phyloP scores from a whole-genome alignment of 2,113 vertebrate genomes.

The Notothenia rossii region DNA sequence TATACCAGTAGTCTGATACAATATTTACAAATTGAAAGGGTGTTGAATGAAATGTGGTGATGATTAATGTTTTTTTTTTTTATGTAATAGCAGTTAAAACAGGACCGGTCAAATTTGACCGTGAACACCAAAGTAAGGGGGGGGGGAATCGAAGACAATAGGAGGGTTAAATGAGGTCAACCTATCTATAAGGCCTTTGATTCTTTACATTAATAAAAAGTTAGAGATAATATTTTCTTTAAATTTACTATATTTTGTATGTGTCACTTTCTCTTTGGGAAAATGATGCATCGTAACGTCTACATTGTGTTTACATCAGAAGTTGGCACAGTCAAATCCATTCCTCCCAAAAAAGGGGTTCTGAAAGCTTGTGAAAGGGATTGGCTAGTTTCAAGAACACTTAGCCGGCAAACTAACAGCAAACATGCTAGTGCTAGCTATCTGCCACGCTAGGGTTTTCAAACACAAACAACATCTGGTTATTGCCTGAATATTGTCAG shows the following conservation, averaged over 20 bases:
- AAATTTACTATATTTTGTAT: too few species aligned
- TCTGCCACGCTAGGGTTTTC: background rate
- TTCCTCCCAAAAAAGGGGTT: background rate
- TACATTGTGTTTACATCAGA: background rate
- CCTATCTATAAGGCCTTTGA: background rate
- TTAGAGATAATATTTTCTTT: too few species aligned
- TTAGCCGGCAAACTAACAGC: too few species aligned
- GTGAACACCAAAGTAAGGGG: too few species aligned
- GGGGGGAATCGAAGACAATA: too few species aligned
- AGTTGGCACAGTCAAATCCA: background rate
- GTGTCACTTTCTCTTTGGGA: too few species aligned
- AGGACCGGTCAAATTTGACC: too few species aligned
- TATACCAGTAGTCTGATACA: too few species aligned
- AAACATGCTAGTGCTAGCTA: background rate
- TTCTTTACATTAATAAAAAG: background rate
- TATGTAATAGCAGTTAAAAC: too few species aligned
- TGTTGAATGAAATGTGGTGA: too few species aligned
- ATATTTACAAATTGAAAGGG: too few species aligned
- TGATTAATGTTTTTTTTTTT: too few species aligned
- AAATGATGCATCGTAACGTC: background rate
- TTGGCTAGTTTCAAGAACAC: background rate
- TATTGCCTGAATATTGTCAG: background rate
- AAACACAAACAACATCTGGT: background rate
- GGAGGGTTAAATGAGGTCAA: background rate
- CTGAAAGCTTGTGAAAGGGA: background rate